A percentile compares a stretch with the other conserved stretches of the same genome.
Conservation (phyloP, 2,888 invertebrate genomes). For the Apamea epomidion region DNA sequence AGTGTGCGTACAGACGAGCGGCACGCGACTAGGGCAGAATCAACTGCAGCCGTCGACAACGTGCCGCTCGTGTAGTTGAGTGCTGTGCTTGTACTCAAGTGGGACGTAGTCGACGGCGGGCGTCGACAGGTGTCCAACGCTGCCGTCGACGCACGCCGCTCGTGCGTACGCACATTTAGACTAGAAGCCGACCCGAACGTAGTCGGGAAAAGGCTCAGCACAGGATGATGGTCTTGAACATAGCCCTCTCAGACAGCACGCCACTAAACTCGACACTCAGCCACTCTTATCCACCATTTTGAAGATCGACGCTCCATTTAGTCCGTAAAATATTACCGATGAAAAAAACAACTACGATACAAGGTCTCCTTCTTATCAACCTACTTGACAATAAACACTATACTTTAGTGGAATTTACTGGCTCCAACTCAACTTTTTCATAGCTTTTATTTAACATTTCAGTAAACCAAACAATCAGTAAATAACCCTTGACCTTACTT, state of each 20-base stretch:
- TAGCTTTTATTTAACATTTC: neutral
- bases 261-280: neutral
- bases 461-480: neutral
- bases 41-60: too few relatives aligned
- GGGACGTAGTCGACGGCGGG: too few relatives aligned
- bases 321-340: neutral
- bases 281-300: too few relatives aligned
- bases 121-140: too few relatives aligned
- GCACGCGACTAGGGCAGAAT: too few relatives aligned
- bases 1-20: too few relatives aligned
- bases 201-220: neutral
- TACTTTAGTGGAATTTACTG: neutral
- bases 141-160: too few relatives aligned
- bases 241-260: too few relatives aligned
- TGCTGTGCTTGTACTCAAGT: too few relatives aligned
- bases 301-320: neutral
- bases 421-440: neutral
- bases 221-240: too few relatives aligned
- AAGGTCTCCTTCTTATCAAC: neutral
- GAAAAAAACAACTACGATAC: neutral
- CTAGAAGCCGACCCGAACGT: neutral
- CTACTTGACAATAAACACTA: neutral
- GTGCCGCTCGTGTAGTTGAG: too few relatives aligned
- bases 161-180: too few relatives aligned
- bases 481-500: conserved; percentile 36